Percentiles rank a stretch among this genome's conserved stretches.
Conservation (phyloP, 1,140 invertebrate genomes). For the Zophobas morio region DNA sequence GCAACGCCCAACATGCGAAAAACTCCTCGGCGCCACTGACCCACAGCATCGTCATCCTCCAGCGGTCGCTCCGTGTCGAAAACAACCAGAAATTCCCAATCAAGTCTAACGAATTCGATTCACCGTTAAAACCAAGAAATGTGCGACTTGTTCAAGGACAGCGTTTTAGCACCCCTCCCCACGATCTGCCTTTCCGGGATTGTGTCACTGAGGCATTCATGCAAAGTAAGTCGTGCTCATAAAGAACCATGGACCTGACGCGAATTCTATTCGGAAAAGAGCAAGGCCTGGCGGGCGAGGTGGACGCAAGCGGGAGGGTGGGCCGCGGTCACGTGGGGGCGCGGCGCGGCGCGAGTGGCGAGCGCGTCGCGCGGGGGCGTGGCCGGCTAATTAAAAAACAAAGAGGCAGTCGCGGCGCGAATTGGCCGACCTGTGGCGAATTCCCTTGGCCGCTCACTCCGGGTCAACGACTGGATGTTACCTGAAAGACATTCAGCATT, state of each 20-base stretch:
- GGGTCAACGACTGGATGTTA: constrained; percentile 46
- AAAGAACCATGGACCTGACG: constrained; percentile 5
- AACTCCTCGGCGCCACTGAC: background rate
- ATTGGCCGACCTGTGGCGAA: background rate
- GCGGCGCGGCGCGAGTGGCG: too few relatives aligned
- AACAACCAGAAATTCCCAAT: background rate
- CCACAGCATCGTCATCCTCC: constrained; percentile 9
- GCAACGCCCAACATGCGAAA: background rate
- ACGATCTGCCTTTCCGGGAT: background rate
- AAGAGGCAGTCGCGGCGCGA: background rate
- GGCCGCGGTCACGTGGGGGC: too few relatives aligned
- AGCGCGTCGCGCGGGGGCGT: background rate
- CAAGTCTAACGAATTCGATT: background rate
- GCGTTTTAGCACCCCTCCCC: background rate
- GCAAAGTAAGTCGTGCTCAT: background rate
- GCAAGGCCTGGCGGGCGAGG: background rate
- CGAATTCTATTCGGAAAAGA: background rate
- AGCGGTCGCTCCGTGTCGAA: background rate
- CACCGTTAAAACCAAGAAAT: background rate
- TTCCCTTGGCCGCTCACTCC: constrained; percentile 1
- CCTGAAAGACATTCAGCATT: constrained; percentile 46
- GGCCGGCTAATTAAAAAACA: background rate
- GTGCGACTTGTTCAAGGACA: background rate
- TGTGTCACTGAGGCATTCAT: constrained; percentile 6
- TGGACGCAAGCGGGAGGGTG: too few relatives aligned